These are phyloP conservation scores for Xanthorhoe designata DNA, from an alignment of 2,888 invertebrate species.

Conservation along the genomic window DNA sequence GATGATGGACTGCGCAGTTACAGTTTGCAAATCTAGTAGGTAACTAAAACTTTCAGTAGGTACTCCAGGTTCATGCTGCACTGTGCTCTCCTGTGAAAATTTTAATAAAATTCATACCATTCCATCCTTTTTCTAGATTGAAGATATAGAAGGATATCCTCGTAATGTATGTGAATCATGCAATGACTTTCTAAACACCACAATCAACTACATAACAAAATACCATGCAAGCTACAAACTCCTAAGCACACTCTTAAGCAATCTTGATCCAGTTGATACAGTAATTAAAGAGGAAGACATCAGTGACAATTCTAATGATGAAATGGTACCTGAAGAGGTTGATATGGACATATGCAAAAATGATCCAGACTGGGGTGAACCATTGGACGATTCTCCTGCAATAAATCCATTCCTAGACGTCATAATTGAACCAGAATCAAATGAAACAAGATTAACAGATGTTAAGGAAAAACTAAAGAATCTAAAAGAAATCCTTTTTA, in stretches of 20 bases:
- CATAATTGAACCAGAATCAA: conserved; percentile 33
- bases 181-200: conserved; percentile 58
- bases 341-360: conserved; percentile 55
- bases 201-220: conserved; percentile 65
- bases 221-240: conserved; percentile 64
- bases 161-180: conserved; percentile 68
- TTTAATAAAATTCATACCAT: no score
- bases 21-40: no score
- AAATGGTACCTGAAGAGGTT: conserved; percentile 40
- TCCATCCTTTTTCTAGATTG: conserved; percentile 56
- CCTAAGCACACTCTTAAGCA: conserved; percentile 49
- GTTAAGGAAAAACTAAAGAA: conserved; percentile 41
- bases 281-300: conserved; percentile 60
- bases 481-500: conserved; percentile 42
- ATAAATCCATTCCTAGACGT: background rate
- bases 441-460: conserved; percentile 32
- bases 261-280: conserved; percentile 25
- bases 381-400: conserved; percentile 39
- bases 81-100: no score
- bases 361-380: conserved; percentile 48
- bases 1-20: no score
- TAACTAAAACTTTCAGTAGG: no score
- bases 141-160: conserved; percentile 72
- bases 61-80: no score
- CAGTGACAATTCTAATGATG: conserved; percentile 38